Conservation (phyloP, 1,140 invertebrate species). For the Hylyphantes graminicola region DNA sequence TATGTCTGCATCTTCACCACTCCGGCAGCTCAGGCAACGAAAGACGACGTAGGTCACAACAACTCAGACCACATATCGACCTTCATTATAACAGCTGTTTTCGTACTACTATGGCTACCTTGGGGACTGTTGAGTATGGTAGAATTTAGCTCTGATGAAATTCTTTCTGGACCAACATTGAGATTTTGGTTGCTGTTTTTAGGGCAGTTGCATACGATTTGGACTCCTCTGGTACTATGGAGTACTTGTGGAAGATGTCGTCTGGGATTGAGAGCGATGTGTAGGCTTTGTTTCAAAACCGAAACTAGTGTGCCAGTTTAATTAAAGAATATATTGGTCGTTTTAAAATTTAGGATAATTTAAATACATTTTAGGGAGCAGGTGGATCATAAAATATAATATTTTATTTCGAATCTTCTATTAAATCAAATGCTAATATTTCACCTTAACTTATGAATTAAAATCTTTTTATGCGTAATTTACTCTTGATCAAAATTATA, state of each 20-base stretch:
- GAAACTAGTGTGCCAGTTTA: background rate
- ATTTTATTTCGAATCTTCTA: no score
- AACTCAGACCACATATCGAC: conserved; percentile 31
- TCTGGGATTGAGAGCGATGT: conserved; percentile 18
- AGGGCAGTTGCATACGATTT: conserved; percentile 13
- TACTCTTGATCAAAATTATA: no score
- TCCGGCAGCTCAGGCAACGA: conserved; percentile 60
- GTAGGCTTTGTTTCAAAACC: conserved; percentile 11
- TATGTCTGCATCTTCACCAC: conserved; percentile 92
- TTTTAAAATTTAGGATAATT: background rate
- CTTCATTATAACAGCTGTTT: conserved; percentile 35
- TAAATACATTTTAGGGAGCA: no score
- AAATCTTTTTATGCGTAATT: no score
- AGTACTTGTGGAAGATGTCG: conserved; percentile 9
- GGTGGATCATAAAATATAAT: no score
- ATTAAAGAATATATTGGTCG: background rate
- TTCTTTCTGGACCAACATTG: conserved; percentile 1
- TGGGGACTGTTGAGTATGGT: conserved; percentile 33
- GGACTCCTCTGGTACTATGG: conserved; percentile 21
- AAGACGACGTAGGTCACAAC: conserved; percentile 9
- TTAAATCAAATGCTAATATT: no score
- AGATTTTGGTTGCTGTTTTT: conserved; percentile 47
- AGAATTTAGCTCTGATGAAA: background rate
- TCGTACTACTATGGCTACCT: conserved; percentile 37
- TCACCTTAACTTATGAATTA: no score